Base-by-base conservation (phyloP, 2,888 invertebrate species). In the Sipha maydis region DNA sequence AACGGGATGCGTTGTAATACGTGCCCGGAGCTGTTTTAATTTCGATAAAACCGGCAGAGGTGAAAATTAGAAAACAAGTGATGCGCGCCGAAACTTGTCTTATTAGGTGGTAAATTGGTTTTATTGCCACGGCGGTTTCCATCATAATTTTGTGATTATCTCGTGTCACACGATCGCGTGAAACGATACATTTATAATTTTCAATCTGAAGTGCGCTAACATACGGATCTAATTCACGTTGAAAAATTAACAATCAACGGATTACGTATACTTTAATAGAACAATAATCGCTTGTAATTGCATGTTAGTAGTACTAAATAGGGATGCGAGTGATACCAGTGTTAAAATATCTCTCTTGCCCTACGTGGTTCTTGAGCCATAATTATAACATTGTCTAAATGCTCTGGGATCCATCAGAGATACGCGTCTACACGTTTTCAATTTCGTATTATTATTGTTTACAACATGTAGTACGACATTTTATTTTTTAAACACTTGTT, bases 61-160 rank as follows among this genome's bases (percentile, higher is more conserved):
- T 67, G 76, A 84, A 84, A 84, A 84, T 84, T 67, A 76, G 84
- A 84, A 84, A 84, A 84, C 84, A 41, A 75, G 41, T 38, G 38
- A 34, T 34, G 48, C 21, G 73, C 21, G 73, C 7, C 25, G 67
- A 84, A 41, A 84, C 61, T 76, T 17, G 76, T 84, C 61, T 76
- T 61, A 34, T 4, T 28, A 19, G 1, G 38, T 19, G 84, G 67
- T 76, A 76, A 84, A 84, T 84, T 76, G 28, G 76, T 84, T 84
- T 67, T 61, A 17, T 34, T 38, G 14, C 9, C 25, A 34, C 3
- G 28, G 25, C 69, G 67, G 38, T 9, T 8, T n/a, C 67, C 8
- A 14, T 54, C 21, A 34, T 41, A 5, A 41, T 25, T 75, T 41
- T 75, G n/a, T n/a, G 75, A 75, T n/a, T n/a, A 25, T 38, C 25